Evolutionary conservation across 2,888 invertebrate species (phyloP), one percentile per base, ranked within the genome.

Genomic region (Synanthedon vespiformis): DNA sequence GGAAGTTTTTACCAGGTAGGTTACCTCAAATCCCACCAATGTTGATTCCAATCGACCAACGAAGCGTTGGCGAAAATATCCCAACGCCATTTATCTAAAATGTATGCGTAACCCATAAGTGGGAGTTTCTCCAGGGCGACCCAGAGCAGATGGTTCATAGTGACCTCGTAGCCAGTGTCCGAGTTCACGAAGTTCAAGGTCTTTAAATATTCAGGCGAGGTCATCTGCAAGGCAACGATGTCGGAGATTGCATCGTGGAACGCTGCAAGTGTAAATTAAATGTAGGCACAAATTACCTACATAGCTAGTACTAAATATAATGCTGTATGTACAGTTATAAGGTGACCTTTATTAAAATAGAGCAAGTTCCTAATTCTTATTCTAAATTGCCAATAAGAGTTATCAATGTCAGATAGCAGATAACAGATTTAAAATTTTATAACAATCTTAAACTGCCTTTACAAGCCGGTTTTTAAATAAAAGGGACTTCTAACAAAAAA

Each of bases 181-280:
- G 75, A 72, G 47, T 79, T 72, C 40, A 83, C 67, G 47, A 88
- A 66, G 58, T 78, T 79, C 60, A 89, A 69, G 56, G 74, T 80
- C 55, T 77, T 68, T 52, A 90, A 67, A 64, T 89, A 85, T 34
- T 81, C 71, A 0, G 89, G 89, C 12, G 87, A 83, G n/a, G 86
- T 80, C 48, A 90, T 76, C 48, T 91, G 90, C 14, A 90, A 69
- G 5, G 90, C 89, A 11, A 91, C 84, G 18, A 90, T 89, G 59
- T 91, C 91, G 0, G 91, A 90, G 51, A 92, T 80, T 34, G 90
- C 90, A 67, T 91, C 91, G 67, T 91, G 91, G 63, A 91, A 91
- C 57, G 90, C 91, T 89, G 72, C 64, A 69, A 55, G 52, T 27
- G 18, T 51, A 34, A 34, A 50, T 13, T 48, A 48, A 48, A 18